Evolutionary conservation across 2,113 vertebrate species (phyloP).

Genomic region (Edolisoma coerulescens): DNA sequence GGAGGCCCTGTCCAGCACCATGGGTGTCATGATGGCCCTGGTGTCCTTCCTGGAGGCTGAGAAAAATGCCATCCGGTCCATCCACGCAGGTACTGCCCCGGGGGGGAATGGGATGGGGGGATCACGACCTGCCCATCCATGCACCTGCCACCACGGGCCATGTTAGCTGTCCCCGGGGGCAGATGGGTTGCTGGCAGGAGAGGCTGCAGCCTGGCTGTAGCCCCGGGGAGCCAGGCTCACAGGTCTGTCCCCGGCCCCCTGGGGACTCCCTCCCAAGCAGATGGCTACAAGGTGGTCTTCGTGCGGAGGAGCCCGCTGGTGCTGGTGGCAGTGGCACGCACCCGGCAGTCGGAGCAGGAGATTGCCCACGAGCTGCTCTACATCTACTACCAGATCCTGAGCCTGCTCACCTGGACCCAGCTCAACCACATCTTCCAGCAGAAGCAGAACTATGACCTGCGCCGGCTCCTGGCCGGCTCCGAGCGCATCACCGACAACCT

Average conservation of each 20-base stretch:
- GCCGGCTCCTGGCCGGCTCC: conserved; percentile 89
- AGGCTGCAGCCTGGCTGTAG: neutral
- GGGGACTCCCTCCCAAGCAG: conserved; percentile 66
- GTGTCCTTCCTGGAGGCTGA: conserved; percentile 92
- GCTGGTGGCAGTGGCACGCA: conserved; percentile 89
- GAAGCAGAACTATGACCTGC: conserved; percentile 96
- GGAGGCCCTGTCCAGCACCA: conserved; percentile 94
- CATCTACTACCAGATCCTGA: conserved; percentile 97
- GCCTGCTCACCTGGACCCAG: conserved; percentile 92
- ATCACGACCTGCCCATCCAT: accelerated
- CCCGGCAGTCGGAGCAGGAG: conserved; percentile 88
- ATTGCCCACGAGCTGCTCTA: conserved; percentile 93
- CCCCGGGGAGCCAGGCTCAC: neutral
- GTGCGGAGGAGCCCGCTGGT: conserved; percentile 92
- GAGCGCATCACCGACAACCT: conserved; percentile 95
- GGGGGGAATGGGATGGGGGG: neutral
- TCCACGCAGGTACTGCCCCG: conserved; percentile 84
- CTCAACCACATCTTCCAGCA: conserved; percentile 94
- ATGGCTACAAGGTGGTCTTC: conserved; percentile 95
- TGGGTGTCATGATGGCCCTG: conserved; percentile 96
- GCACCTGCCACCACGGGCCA: accelerated
- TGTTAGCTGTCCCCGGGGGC: neutral
- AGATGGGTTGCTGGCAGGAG: neutral
- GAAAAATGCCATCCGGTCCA: conserved; percentile 93
- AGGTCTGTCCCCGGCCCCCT: neutral